These are phyloP conservation scores for Pharmacophagus antenor DNA, from an alignment of 2,888 invertebrate species.

Conservation along the genomic window DNA sequence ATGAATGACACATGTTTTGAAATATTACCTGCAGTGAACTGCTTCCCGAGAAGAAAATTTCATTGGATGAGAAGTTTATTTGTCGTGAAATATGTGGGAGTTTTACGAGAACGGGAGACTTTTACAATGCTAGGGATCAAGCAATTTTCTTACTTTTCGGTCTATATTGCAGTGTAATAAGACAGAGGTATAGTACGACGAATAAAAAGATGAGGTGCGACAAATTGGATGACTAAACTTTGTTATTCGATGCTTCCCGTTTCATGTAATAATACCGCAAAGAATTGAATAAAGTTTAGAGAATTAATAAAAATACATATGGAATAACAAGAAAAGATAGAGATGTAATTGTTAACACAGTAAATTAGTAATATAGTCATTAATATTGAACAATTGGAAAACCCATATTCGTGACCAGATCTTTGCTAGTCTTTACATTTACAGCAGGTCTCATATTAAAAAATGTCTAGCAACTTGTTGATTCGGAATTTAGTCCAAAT, in stretches of 20 bases:
- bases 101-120: constrained; percentile 72
- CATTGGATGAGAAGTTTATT: constrained; percentile 79
- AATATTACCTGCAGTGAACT: constrained; percentile 79
- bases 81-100: constrained; percentile 79
- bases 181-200: constrained; percentile 55
- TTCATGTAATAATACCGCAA: constrained; percentile 7
- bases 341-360: background rate
- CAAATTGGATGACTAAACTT: constrained; percentile 75
- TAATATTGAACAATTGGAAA: too few species aligned
- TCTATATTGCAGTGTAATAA: constrained; percentile 58
- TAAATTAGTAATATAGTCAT: too few species aligned
- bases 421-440: too few species aligned
- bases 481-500: too few species aligned
- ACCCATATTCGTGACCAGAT: too few species aligned
- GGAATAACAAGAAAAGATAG: background rate
- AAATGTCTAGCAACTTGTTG: too few species aligned
- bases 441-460: too few species aligned
- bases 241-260: constrained; percentile 43
- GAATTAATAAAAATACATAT: background rate
- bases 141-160: constrained; percentile 66
- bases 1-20: constrained; percentile 82
- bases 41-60: constrained; percentile 71
- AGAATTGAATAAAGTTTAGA: constrained; percentile 9
- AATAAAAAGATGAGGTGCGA: constrained; percentile 72
- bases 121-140: constrained; percentile 75